Conservation (phyloP, 2,113 vertebrate genomes). For the Trachemys scripta region DNA sequence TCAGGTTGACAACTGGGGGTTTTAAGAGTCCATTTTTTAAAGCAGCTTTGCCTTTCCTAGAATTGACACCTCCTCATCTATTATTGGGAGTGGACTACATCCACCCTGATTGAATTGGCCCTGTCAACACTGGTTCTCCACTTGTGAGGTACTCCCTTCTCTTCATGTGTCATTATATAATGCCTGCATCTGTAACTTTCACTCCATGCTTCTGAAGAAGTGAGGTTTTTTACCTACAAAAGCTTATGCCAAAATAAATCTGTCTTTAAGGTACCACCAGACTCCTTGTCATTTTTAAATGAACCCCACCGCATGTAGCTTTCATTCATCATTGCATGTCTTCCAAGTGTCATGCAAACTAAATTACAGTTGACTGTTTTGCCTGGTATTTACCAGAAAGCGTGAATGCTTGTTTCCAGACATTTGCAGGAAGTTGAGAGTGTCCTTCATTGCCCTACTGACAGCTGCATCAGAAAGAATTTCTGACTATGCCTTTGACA, state of each 20-base stretch:
- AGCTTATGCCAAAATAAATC: no score
- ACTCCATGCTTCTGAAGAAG: no score
- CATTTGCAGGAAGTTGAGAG: slow-evolving; percentile 47
- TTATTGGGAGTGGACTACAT: no score
- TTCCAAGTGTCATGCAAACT: not conserved
- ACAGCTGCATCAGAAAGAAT: slow-evolving; percentile 52
- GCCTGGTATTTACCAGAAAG: not conserved
- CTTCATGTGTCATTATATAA: no score
- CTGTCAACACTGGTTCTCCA: no score
- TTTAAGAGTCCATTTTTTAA: not conserved
- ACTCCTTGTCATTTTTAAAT: not conserved
- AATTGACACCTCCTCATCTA: no score
- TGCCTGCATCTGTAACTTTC: no score
- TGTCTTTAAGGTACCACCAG: no score
- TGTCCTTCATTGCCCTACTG: not conserved
- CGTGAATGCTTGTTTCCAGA: slow-evolving; percentile 30
- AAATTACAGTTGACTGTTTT: not conserved
- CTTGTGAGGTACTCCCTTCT: no score
- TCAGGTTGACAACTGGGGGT: not conserved
- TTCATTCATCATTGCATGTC: not conserved
- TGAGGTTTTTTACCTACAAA: no score
- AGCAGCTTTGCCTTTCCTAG: no score
- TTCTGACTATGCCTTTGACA: slow-evolving; percentile 17
- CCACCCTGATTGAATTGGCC: no score
- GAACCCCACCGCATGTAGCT: not conserved